Evolutionary conservation across 2,797 vertebrate genomes (phyloP), one percentile per base, ranked within the genome.

Genomic region (Peromyscus melanophrys): DNA sequence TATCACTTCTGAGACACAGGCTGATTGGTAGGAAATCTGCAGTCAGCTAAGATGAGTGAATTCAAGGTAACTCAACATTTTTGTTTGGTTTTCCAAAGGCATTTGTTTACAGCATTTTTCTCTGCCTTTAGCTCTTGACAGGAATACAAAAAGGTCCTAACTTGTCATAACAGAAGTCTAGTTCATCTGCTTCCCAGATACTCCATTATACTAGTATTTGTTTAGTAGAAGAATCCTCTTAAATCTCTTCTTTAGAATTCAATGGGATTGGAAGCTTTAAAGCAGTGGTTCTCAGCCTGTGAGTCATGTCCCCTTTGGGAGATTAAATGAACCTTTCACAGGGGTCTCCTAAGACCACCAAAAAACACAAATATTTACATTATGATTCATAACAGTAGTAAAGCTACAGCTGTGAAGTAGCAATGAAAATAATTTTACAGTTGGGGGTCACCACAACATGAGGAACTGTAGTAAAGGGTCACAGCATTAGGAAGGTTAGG

Each of bases 81-180:
- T 65, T 90, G 23, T 76, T 96, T 96, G 91, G 46, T 67, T 91
- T 97, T 92, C 88, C 46, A 89, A 95, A 95, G 65, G 12, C 7
- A 89, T 23, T 83, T 94, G 2, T 78, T 89, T 40, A 94, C 3
- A 34, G 57, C 75, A 95, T 94, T 92, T 6, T 94, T 89, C 3
- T n/a, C n/a, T n/a, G 23, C 27, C 12, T 92, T 78, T 46, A 93
- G 3, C 34, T 96, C 3, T 82, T 96, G 29, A 94, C 17, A 90
- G 25, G 43, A 94, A 94, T 6, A 87, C 0, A 0, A 65, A 55
- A 92, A 78, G 84, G 7, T 65, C 31, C 43, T 92, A 52, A 89
- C 27, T 96, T 21, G 43, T 85, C 83, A 73, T 4, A 89, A 40
- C 14, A 86, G 65, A 82, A 65, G 31, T 92, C 61, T 92, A 89